Evolutionary conservation across 2,888 invertebrate species (phyloP), one percentile per base, ranked within the genome.

Genomic region (Glaucopsyche alexis): DNA sequence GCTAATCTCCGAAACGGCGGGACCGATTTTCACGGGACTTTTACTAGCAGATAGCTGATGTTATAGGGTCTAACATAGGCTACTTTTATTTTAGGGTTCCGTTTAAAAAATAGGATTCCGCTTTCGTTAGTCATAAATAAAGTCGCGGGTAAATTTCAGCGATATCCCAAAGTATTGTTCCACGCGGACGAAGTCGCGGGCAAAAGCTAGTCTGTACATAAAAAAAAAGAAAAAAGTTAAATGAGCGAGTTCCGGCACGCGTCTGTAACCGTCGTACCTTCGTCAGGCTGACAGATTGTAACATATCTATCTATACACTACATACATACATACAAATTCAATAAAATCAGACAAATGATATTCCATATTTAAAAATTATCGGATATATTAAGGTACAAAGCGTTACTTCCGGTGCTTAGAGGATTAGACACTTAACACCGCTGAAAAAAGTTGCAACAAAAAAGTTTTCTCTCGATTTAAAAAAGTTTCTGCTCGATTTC

Each of bases 261-360:
- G 90, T 86, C 84, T 77, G 80, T 78, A 72, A 55, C 11, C 55
- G 8, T 55, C 55, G 55, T 55, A 92, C 91, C 92, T 90, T 91
- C 91, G 90, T 92, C 92, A 92, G 85, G 84, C 82, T 90, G 91
- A 91, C 91, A 88, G 85, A 86, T 90, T 89, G 19, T 11, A 55
- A 19, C 55, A 19, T 55, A 16, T 14, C 4, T 4, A 4, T n/a
- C n/a, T n/a, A n/a, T n/a, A n/a, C n/a, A n/a, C 9, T 19, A 55
- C 9, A 8, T 9, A 19, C 11, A 16, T 8, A 5, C 55, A 19
- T 11, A 55, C 55, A 19, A 19, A 55, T 55, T 55, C 55, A 55
- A 55, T 55, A 55, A 55, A 55, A 55, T 55, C 55, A 19, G 55
- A 19, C 19, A 19, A 3, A 2, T 55, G 16, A 11, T 75, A 75